Percentiles rank a stretch among this genome's conserved stretches.
Conservation (phyloP, 2,888 invertebrate species). For the Trichogramma dendrolimi region DNA sequence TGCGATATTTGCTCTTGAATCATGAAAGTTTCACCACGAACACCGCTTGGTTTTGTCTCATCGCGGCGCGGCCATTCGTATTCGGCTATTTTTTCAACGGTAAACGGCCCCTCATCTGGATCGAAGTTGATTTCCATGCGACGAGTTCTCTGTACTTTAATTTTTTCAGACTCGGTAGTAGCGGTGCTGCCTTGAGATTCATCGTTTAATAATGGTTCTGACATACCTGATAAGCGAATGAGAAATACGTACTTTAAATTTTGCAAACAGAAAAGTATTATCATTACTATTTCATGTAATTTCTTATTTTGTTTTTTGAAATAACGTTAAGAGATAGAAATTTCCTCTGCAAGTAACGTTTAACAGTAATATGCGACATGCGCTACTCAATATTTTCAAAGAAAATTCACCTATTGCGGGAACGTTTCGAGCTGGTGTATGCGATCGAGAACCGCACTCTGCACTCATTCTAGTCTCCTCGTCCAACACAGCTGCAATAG, state of each 20-base stretch:
- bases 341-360: too few species aligned
- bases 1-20: conserved; percentile 95
- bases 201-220: conserved; percentile 56
- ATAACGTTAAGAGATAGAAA: too few species aligned
- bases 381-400: too few species aligned
- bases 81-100: conserved; percentile 85
- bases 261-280: conserved; percentile 25
- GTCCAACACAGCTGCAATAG: conserved; percentile 53
- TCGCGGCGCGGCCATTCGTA: conserved; percentile 82
- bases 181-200: conserved; percentile 78
- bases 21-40: conserved; percentile 78
- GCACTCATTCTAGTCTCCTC: conserved; percentile 58
- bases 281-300: background rate
- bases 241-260: conserved; percentile 8
- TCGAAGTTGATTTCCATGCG: conserved; percentile 51
- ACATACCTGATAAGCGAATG: conserved; percentile 11
- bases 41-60: conserved; percentile 72
- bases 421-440: conserved; percentile 49
- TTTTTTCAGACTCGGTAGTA: conserved; percentile 59
- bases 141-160: conserved; percentile 47
- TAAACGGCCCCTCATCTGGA: conserved; percentile 57
- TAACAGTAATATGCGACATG: too few species aligned
- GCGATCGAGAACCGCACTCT: conserved; percentile 48
- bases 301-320: too few species aligned
- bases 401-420: conserved; percentile 40